Conservation (phyloP, 2,888 invertebrate genomes). For the Argyresthia albistria region DNA sequence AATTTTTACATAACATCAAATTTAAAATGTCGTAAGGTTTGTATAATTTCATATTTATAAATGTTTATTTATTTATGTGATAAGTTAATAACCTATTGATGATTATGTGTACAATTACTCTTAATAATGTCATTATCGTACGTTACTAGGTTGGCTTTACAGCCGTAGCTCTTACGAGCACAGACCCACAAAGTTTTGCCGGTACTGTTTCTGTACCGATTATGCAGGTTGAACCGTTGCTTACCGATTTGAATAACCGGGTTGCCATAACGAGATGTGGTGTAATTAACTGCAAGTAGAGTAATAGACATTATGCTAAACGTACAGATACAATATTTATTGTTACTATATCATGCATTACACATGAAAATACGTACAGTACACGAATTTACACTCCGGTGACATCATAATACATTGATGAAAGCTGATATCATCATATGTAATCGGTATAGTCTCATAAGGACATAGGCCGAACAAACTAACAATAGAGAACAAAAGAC, state of each 20-base stretch:
- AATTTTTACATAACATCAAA: no score
- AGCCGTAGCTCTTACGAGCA: not conserved
- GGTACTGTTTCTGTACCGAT: not conserved
- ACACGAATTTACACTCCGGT: no score
- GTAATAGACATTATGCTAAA: not conserved
- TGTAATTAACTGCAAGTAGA: not conserved
- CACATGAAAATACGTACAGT: no score
- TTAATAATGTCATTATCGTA: slow-evolving; percentile 19
- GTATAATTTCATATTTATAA: no score
- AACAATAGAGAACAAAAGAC: no score
- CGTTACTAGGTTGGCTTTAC: slow-evolving; percentile 17
- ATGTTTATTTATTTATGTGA: not conserved
- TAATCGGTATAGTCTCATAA: no score
- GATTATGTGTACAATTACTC: slow-evolving; percentile 12
- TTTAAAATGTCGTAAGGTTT: no score
- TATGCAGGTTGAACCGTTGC: slow-evolving; percentile 3
- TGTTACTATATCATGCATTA: no score
- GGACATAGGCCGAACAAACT: no score
- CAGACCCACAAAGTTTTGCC: not conserved
- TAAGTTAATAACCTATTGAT: slow-evolving; percentile 1
- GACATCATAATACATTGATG: no score
- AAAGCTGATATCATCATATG: no score
- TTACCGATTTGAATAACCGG: slow-evolving; percentile 2
- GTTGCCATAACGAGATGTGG: not conserved
- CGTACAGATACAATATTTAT: no score